These are phyloP conservation scores for Catostomus latipinnis DNA, from an alignment of 2,797 vertebrate genomes.

Conservation along the genomic window DNA sequence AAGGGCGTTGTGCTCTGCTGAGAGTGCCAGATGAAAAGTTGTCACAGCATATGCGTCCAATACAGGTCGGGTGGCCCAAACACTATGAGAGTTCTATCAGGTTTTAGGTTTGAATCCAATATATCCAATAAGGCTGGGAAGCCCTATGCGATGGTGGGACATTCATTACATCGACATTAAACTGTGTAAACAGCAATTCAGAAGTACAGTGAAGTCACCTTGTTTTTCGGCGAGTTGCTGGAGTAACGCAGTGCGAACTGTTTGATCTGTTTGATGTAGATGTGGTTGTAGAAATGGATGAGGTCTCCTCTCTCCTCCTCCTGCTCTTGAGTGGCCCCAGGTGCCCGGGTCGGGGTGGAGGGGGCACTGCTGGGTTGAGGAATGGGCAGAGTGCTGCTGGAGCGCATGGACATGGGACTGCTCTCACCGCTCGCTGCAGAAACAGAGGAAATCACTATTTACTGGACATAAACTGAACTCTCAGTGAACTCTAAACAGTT, in stretches of 20 bases:
- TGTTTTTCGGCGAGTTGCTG: slow-evolving; percentile 71
- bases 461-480: too few relatives aligned
- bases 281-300: slow-evolving; percentile 92
- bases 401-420: slow-evolving; percentile 84
- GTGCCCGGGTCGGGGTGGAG: slow-evolving; percentile 78
- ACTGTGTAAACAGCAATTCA: too few relatives aligned
- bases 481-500: too few relatives aligned
- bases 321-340: slow-evolving; percentile 73
- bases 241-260: slow-evolving; percentile 88
- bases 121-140: too few relatives aligned
- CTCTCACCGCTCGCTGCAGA: slow-evolving; percentile 74
- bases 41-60: too few relatives aligned
- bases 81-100: too few relatives aligned
- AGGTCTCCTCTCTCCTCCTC: slow-evolving; percentile 89
- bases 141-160: too few relatives aligned
- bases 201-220: slow-evolving; percentile 29
- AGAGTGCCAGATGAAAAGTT: too few relatives aligned
- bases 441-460: neutral
- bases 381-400: slow-evolving; percentile 86
- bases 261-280: slow-evolving; percentile 90
- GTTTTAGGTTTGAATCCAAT: too few relatives aligned
- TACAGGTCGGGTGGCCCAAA: too few relatives aligned
- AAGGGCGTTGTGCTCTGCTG: too few relatives aligned
- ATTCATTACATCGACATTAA: too few relatives aligned
- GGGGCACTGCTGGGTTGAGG: slow-evolving; percentile 84